These are phyloP conservation scores for Sisyra nigra DNA, from an alignment of 2,888 invertebrate species.

Conservation along the genomic window DNA sequence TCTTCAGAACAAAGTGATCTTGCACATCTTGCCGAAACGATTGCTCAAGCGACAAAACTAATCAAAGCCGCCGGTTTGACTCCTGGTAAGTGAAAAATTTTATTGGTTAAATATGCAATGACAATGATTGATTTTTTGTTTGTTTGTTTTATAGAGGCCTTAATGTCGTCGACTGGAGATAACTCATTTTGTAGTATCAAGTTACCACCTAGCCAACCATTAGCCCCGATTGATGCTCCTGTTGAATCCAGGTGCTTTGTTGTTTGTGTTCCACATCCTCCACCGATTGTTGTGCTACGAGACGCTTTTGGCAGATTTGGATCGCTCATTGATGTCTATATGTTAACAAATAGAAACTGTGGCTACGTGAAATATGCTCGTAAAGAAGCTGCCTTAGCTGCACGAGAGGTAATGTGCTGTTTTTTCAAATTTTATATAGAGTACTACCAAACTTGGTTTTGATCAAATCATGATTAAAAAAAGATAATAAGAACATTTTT, in stretches of 20 bases:
- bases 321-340: slow-evolving; percentile 75
- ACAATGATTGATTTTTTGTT: not conserved
- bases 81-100: slow-evolving; percentile 17
- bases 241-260: slow-evolving; percentile 52
- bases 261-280: slow-evolving; percentile 45
- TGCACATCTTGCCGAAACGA: slow-evolving; percentile 51
- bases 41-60: slow-evolving; percentile 60
- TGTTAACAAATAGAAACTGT: slow-evolving; percentile 77
- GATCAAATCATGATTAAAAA: not conserved
- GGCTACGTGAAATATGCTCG: slow-evolving; percentile 81
- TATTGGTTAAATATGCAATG: not conserved
- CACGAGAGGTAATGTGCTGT: slow-evolving; percentile 46
- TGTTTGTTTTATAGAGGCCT: slow-evolving; percentile 1
- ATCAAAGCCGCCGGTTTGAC: slow-evolving; percentile 44
- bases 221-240: slow-evolving; percentile 48
- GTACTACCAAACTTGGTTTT: too few species aligned
- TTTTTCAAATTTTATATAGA: not conserved
- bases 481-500: not conserved
- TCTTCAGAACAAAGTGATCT: slow-evolving; percentile 32
- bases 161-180: slow-evolving; percentile 7
- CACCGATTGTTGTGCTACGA: slow-evolving; percentile 60
- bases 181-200: slow-evolving; percentile 44
- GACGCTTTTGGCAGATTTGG: slow-evolving; percentile 88
- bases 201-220: slow-evolving; percentile 53
- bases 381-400: slow-evolving; percentile 55